These are phyloP conservation scores for Ypsolopha sequella DNA, from an alignment of 2,888 invertebrate genomes.

Conservation along the genomic window DNA sequence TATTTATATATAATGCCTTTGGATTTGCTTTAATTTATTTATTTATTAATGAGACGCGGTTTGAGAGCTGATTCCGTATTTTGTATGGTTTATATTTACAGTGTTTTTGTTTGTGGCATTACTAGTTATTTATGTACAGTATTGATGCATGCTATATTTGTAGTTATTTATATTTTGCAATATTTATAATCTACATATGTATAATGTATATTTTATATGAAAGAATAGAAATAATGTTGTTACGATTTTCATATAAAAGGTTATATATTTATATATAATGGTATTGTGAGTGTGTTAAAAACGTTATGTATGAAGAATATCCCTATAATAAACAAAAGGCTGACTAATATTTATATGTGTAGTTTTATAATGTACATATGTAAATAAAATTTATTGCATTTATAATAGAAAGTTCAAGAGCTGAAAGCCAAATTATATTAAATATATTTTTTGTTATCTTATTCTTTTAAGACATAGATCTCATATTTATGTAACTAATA, in stretches of 20 bases:
- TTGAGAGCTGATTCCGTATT: background rate
- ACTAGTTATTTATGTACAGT: background rate
- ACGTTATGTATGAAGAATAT: slow-evolving; percentile 9
- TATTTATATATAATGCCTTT: too few relatives aligned
- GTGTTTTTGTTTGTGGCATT: slow-evolving; percentile 13
- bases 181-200: slow-evolving; percentile 11
- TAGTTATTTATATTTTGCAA: too few relatives aligned
- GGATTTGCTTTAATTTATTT: slow-evolving; percentile 46
- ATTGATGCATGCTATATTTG: background rate
- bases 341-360: slow-evolving; percentile 8
- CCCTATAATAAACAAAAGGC: slow-evolving; percentile 3
- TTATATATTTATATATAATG: slow-evolving; percentile 18
- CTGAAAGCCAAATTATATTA: background rate
- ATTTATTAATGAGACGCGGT: slow-evolving; percentile 6
- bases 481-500: background rate
- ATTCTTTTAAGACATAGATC: background rate
- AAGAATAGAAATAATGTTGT: background rate
- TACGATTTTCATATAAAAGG: slow-evolving; percentile 8
- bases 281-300: slow-evolving; percentile 16
- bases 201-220: slow-evolving; percentile 9
- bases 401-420: slow-evolving; percentile 15
- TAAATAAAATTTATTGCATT: slow-evolving; percentile 31
- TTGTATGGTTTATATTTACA: slow-evolving; percentile 35
- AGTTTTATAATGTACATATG: slow-evolving; percentile 10
- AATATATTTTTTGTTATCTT: background rate